These are phyloP conservation scores for Odontophorus gujanensis DNA, from an alignment of 2,113 vertebrate species.

Conservation along the genomic window DNA sequence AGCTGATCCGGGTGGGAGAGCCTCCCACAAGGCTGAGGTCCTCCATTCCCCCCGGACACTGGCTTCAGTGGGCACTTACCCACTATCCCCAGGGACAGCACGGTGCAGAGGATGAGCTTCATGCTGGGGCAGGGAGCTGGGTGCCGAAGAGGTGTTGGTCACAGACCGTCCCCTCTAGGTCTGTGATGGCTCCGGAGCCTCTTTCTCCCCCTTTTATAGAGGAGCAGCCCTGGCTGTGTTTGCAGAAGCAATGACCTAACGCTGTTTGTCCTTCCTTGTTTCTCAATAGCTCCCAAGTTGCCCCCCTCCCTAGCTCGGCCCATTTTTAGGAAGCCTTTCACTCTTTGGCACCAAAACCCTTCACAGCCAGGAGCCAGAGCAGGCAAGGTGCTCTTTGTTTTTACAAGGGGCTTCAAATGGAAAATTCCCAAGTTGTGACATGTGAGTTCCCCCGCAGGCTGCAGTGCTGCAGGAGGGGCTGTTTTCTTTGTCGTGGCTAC, in stretches of 20 bases:
- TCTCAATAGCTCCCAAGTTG: constrained; percentile 67
- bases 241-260: constrained; percentile 75
- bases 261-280: constrained; percentile 74
- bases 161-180: constrained; percentile 59
- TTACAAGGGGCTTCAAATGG: constrained; percentile 13
- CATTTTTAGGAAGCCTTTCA: constrained; percentile 61
- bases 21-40: not conserved
- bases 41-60: not conserved
- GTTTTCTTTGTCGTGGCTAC: constrained; percentile 10
- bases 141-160: constrained; percentile 35
- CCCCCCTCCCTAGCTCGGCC: constrained; percentile 20
- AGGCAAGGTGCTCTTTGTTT: not conserved
- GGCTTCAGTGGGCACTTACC: constrained; percentile 62
- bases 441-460: not conserved
- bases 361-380: not conserved
- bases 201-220: constrained; percentile 70
- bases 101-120: not conserved
- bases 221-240: constrained; percentile 51
- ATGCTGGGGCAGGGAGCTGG: constrained; percentile 1
- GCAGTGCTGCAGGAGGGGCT: not conserved
- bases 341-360: constrained; percentile 55
- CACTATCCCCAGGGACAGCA: constrained; percentile 55
- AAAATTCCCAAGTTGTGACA: constrained; percentile 57
- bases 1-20: not conserved
- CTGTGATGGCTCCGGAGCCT: constrained; percentile 50